These are phyloP conservation scores for Molanna angustata DNA, from an alignment of 2,888 invertebrate genomes.

Conservation along the genomic window DNA sequence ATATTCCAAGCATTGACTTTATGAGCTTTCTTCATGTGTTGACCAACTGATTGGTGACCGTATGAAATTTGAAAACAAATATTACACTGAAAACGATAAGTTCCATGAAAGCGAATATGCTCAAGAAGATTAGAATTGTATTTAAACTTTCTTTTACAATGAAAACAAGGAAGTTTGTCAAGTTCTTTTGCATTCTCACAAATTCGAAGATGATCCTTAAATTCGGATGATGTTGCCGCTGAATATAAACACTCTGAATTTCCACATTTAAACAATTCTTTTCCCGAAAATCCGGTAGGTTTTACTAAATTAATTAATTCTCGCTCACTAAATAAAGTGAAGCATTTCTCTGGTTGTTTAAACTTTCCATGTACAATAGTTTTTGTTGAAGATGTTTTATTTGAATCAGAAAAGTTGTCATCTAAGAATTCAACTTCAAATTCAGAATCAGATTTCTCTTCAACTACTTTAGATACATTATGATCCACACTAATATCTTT, in stretches of 20 bases:
- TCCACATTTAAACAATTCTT: slow-evolving; percentile 54
- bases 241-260: slow-evolving; percentile 43
- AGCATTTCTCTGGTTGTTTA: slow-evolving; percentile 1
- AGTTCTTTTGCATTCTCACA: slow-evolving; percentile 38
- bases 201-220: slow-evolving; percentile 45
- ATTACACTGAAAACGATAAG: slow-evolving; percentile 57
- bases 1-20: slow-evolving; percentile 42
- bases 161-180: slow-evolving; percentile 47
- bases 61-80: slow-evolving; percentile 45
- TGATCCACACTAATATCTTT: too few species aligned
- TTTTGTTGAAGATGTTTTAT: too few species aligned
- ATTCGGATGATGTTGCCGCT: slow-evolving; percentile 38
- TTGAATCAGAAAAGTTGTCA: too few species aligned
- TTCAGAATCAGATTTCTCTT: too few species aligned
- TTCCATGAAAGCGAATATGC: slow-evolving; percentile 60
- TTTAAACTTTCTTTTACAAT: slow-evolving; percentile 50
- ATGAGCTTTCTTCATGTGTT: slow-evolving; percentile 57
- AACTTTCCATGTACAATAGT: too few species aligned
- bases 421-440: too few species aligned
- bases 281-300: slow-evolving; percentile 42
- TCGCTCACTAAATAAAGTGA: neutral
- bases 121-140: slow-evolving; percentile 48
- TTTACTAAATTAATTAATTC: slow-evolving; percentile 2
- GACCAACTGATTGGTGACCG: slow-evolving; percentile 35
- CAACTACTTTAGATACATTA: too few species aligned